Evolutionary conservation across 2,888 invertebrate genomes (phyloP), one percentile per base, ranked within the genome.

Genomic region (Tridacna gigas): DNA sequence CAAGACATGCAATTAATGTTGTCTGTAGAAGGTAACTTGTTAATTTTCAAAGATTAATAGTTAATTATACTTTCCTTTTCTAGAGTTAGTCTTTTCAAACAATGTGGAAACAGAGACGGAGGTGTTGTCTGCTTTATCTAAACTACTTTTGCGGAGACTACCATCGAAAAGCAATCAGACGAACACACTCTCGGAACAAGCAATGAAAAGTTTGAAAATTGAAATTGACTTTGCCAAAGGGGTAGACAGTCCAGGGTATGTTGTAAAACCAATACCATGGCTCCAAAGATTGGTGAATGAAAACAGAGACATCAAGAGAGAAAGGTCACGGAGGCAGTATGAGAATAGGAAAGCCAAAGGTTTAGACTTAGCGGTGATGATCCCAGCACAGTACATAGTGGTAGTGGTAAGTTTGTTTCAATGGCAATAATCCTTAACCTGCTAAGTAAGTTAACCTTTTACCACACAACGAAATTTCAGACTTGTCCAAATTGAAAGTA

Each of bases 341-440:
- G 20, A 51, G 22, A 25, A 25, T 13, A 13, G 28, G 28, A 75
- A 77, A 26, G 61, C 65, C 25, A 47, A 65, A 4, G 77, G 74
- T 66, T 63, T 77, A 25, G 81, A 71, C 26, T 26, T 71, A 47
- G 48, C 81, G 9, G 67, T 81, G 22, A 56, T 83, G 60, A 88
- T 88, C 60, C 88, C 88, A 5, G 25, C 88, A 56, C 67, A 84
- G 45, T 83, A 88, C 74, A 83, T 88, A 65, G 80, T 85, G 25
- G 83, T 88, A 18, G 85, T 88, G 80, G 88, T 88, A 84, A 83
- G 83, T 66, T n/a, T 74, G 56, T 63, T 9, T 66, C 61, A 4
- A 66, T 56, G 56, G n/a, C 51, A 51, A 51, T 51, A 51, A 11
- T 11, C 15, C 51, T 51, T 51, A 13, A 51, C 15, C 15, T 51